phyloP scores from a whole-genome alignment of 2,888 invertebrate genomes.

The Teinopalpus imperialis region DNA sequence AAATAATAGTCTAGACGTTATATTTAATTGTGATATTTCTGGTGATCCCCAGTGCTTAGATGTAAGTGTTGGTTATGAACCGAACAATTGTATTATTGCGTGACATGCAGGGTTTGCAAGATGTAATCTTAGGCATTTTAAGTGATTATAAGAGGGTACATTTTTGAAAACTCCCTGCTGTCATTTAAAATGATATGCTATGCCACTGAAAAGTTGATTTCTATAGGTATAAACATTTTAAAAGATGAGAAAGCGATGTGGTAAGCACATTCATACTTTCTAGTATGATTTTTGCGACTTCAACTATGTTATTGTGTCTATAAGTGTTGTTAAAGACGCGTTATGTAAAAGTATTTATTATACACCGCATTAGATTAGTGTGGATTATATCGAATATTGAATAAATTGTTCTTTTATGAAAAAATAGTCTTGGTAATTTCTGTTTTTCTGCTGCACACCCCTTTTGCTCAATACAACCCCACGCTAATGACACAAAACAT shows the following conservation, averaged over 20 bases:
- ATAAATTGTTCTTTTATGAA: conserved; percentile 55
- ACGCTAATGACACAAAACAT: background rate
- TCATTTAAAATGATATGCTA: conserved; percentile 16
- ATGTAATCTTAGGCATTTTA: conserved; percentile 9
- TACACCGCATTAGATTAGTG: conserved; percentile 58
- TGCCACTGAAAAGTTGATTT: conserved; percentile 13
- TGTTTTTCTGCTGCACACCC: conserved; percentile 31
- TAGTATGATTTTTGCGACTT: conserved; percentile 9
- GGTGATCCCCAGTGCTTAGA: conserved; percentile 43
- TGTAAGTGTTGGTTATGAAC: conserved; percentile 52
- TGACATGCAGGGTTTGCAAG: conserved; percentile 21
- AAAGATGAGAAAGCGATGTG: conserved; percentile 6
- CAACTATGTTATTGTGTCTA: conserved; percentile 25
- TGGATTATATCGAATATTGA: conserved; percentile 50
- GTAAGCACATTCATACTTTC: conserved; percentile 14
- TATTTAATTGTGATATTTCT: conserved; percentile 50
- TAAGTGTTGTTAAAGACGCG: conserved; percentile 38
- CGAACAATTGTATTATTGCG: conserved; percentile 32
- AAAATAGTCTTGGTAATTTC: conserved; percentile 30
- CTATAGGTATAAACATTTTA: conserved; percentile 3
- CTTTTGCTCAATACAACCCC: background rate
- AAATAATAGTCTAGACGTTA: conserved; percentile 10
- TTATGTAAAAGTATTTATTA: conserved; percentile 41
- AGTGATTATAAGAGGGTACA: background rate
- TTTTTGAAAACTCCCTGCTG: background rate